Conservation (phyloP, 2,888 invertebrate species). For the Spicauda simplicius region DNA sequence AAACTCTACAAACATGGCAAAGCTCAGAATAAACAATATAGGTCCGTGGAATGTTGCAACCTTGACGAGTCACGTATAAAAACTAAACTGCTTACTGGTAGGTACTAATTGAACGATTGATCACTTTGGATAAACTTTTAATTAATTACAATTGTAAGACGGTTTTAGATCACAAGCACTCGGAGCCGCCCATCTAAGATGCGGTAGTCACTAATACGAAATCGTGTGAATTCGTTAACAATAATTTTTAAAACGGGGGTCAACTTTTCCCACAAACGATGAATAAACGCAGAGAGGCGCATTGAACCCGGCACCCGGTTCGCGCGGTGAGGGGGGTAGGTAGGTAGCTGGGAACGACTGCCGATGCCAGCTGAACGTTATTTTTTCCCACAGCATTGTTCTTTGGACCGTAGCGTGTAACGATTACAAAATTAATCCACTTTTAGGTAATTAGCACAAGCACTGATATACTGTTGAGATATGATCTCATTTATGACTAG, state of each 20-base stretch:
- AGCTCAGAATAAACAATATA: slow-evolving; percentile 74
- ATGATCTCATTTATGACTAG: slow-evolving; percentile 72
- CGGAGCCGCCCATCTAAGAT: slow-evolving; percentile 59
- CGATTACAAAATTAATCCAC: slow-evolving; percentile 45
- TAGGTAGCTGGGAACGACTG: slow-evolving; percentile 84
- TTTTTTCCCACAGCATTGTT: slow-evolving; percentile 86
- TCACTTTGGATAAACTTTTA: slow-evolving; percentile 23
- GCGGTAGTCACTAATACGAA: slow-evolving; percentile 66
- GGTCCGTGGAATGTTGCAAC: slow-evolving; percentile 67
- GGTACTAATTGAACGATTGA: slow-evolving; percentile 29
- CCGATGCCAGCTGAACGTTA: slow-evolving; percentile 85
- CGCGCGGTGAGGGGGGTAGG: slow-evolving; percentile 78
- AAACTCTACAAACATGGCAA: slow-evolving; percentile 76
- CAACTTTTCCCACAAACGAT: slow-evolving; percentile 85
- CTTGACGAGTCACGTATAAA: slow-evolving; percentile 65
- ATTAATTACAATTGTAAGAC: slow-evolving; percentile 16
- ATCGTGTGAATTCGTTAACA: slow-evolving; percentile 84
- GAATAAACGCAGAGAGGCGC: slow-evolving; percentile 84
- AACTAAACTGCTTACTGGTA: slow-evolving; percentile 38
- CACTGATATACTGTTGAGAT: slow-evolving; percentile 51
- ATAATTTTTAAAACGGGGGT: slow-evolving; percentile 81
- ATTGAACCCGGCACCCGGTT: slow-evolving; percentile 82
- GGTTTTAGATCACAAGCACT: slow-evolving; percentile 28
- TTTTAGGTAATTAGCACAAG: slow-evolving; percentile 54
- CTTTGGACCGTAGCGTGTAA: slow-evolving; percentile 80